Conservation (phyloP, 2,113 vertebrate species). For the Miniopterus natalensis region DNA sequence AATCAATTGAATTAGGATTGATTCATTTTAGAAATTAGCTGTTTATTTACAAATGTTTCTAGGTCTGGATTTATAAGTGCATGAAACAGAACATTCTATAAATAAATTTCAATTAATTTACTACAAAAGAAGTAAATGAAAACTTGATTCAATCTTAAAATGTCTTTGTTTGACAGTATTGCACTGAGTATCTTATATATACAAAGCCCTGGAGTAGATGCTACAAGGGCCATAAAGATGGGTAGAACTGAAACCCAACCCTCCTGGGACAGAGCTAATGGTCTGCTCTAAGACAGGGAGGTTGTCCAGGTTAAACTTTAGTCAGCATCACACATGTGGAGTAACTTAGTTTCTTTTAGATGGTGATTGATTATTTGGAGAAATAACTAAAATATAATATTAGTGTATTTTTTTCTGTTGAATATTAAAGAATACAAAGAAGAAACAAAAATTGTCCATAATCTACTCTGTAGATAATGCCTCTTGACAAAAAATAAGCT, state of each 20-base stretch:
- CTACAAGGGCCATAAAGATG: rapidly evolving
- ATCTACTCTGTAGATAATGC: not conserved
- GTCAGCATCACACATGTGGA: not conserved
- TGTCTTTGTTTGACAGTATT: not conserved
- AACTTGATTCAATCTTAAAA: not conserved
- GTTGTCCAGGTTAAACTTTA: not conserved
- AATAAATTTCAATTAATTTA: constrained; percentile 5
- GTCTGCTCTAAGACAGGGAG: not conserved
- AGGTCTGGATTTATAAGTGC: not conserved
- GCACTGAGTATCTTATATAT: not conserved
- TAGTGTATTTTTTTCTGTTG: not conserved
- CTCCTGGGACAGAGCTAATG: not conserved
- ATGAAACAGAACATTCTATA: not conserved
- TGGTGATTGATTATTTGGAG: not conserved
- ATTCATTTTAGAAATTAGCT: not conserved
- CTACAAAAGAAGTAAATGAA: not conserved
- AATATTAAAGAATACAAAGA: not conserved
- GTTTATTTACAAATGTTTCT: not conserved
- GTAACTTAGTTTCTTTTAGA: not conserved
- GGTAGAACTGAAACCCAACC: rapidly evolving
- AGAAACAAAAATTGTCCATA: not conserved
- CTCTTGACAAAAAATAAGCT: not conserved
- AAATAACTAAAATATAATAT: not conserved
- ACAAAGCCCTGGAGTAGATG: not conserved
- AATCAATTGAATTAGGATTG: not conserved